These are phyloP conservation scores for Aphrophora alni DNA, from an alignment of 2,888 invertebrate genomes.

Conservation along the genomic window DNA sequence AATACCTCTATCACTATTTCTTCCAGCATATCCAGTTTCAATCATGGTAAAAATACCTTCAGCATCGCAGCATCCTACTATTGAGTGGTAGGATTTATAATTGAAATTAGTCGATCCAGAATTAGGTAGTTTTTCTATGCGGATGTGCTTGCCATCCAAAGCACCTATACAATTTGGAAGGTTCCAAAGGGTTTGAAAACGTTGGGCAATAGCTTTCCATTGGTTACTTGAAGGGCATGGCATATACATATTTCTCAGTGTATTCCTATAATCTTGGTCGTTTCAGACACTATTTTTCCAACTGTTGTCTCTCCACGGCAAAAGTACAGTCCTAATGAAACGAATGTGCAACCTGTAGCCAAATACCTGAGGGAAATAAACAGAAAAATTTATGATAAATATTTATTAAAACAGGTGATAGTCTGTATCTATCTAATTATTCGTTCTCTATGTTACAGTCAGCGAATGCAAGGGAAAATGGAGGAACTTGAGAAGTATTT, in stretches of 20 bases:
- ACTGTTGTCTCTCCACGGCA: slow-evolving; percentile 20
- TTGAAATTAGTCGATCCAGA: slow-evolving; percentile 50
- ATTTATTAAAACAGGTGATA: not conserved
- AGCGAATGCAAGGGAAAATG: slow-evolving; percentile 46
- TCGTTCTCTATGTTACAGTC: slow-evolving; percentile 37
- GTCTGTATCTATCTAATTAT: not conserved
- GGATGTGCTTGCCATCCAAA: slow-evolving; percentile 47
- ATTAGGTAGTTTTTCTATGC: slow-evolving; percentile 51
- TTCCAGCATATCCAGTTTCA: slow-evolving; percentile 52
- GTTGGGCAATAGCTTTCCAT: slow-evolving; percentile 48
- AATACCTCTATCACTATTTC: slow-evolving; percentile 54
- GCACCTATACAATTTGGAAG: slow-evolving; percentile 41
- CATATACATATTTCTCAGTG: slow-evolving; percentile 39
- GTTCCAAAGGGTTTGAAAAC: slow-evolving; percentile 51
- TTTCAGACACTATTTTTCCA: slow-evolving; percentile 16
- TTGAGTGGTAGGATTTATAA: slow-evolving; percentile 52
- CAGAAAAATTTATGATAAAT: not conserved
- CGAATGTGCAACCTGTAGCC: slow-evolving; percentile 17
- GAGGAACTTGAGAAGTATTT: slow-evolving; percentile 43
- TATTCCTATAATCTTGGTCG: slow-evolving; percentile 28
- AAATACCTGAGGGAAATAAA: slow-evolving; percentile 17
- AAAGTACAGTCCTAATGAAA: slow-evolving; percentile 13
- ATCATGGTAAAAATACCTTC: slow-evolving; percentile 53
- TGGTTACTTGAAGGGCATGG: slow-evolving; percentile 43
- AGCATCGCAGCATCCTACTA: slow-evolving; percentile 52